phyloP scores from a whole-genome alignment of 1,140 invertebrate species.

The Drosophila prosaltans region DNA sequence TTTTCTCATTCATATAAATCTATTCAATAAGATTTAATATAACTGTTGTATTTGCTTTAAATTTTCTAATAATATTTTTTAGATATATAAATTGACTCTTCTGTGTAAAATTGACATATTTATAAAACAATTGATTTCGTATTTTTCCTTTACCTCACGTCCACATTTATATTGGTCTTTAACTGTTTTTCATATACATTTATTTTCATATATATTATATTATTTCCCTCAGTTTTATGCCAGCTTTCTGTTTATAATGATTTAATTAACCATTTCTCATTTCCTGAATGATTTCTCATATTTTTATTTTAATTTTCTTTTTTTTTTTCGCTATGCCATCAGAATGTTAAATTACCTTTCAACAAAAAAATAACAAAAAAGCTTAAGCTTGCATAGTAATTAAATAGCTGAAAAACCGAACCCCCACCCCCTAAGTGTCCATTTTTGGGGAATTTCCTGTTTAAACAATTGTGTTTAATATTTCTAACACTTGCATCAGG shows the following conservation, averaged over 20 bases:
- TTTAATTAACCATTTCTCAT: conserved; percentile 40
- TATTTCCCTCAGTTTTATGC: conserved; percentile 2
- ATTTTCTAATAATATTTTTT: too few species aligned
- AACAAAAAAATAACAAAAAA: conserved; percentile 43
- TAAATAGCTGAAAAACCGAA: conserved; percentile 1
- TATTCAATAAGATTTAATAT: too few species aligned
- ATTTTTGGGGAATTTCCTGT: conserved; percentile 24
- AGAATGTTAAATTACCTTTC: conserved; percentile 38
- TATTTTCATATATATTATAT: neutral
- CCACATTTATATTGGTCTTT: too few species aligned
- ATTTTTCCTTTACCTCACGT: too few species aligned
- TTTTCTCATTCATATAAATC: too few species aligned
- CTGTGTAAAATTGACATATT: too few species aligned
- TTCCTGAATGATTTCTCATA: conserved; percentile 52
- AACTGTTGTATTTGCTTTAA: too few species aligned
- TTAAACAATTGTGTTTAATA: conserved; percentile 27
- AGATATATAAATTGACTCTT: too few species aligned
- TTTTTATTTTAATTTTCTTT: conserved; percentile 18
- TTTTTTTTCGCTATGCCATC: conserved; percentile 2
- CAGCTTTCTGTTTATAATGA: neutral
- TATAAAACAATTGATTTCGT: too few species aligned
- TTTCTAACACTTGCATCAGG: neutral
- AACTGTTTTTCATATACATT: neutral
- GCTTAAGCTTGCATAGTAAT: conserved; percentile 31
- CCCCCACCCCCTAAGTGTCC: neutral